These are phyloP conservation scores for Myathropa florea DNA, from an alignment of 2,888 invertebrate species.

Conservation along the genomic window DNA sequence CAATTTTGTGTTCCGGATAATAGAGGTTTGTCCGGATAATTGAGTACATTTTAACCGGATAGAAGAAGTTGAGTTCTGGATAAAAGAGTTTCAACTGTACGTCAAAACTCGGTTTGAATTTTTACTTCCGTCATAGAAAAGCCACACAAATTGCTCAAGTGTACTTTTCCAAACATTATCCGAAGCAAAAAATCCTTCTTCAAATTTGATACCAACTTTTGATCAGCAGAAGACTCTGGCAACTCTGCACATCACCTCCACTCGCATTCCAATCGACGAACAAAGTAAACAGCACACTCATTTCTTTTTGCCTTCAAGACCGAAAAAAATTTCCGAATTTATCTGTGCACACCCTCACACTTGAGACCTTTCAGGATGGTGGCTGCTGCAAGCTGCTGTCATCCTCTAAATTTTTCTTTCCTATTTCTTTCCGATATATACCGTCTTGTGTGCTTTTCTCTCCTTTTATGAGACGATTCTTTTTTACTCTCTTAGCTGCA, in stretches of 20 bases:
- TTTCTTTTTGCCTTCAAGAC: constrained; percentile 1
- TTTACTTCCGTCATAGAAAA: too few species aligned
- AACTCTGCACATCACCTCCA: constrained; percentile 17
- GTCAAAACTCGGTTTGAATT: too few species aligned
- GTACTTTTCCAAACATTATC: too few species aligned
- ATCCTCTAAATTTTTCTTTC: constrained; percentile 24
- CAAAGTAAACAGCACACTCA: constrained; percentile 12
- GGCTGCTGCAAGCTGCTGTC: background rate
- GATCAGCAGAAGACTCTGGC: constrained; percentile 12
- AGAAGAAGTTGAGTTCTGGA: too few species aligned
- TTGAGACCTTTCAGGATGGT: background rate
- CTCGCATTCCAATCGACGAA: background rate
- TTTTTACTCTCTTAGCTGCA: constrained; percentile 5
- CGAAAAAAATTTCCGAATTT: constrained; percentile 54
- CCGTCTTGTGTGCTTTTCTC: constrained; percentile 42
- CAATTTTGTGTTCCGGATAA: too few species aligned
- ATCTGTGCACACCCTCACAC: constrained; percentile 11
- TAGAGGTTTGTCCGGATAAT: too few species aligned
- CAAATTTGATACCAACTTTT: too few species aligned
- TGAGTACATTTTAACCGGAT: too few species aligned
- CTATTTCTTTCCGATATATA: constrained; percentile 36
- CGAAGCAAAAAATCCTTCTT: too few species aligned
- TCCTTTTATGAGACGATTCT: constrained; percentile 2
- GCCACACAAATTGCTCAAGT: too few species aligned
- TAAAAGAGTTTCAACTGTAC: too few species aligned